phyloP scores from a whole-genome alignment of 2,888 invertebrate species.

The Anticlea derivata region DNA sequence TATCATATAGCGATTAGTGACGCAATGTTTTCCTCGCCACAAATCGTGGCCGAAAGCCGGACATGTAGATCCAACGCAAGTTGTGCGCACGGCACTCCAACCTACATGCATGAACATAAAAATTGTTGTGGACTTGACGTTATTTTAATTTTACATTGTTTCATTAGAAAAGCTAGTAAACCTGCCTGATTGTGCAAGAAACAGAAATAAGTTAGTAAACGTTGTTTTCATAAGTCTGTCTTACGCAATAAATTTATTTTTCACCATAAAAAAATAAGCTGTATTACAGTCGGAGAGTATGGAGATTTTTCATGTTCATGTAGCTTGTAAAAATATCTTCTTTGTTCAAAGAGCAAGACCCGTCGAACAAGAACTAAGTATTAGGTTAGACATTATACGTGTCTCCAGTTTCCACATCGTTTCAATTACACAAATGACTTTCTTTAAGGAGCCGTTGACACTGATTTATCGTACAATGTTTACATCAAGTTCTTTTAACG shows the following conservation, averaged over 20 bases:
- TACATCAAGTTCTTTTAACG: conserved; percentile 27
- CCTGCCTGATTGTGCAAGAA: background rate
- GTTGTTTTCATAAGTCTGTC: background rate
- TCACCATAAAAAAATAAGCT: no score
- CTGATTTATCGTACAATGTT: conserved; percentile 7
- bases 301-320: no score
- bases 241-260: no score
- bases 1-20: conserved; percentile 45
- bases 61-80: conserved; percentile 64
- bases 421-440: background rate
- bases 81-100: conserved; percentile 79
- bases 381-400: background rate
- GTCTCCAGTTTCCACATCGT: background rate
- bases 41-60: conserved; percentile 72
- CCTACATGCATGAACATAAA: conserved; percentile 75
- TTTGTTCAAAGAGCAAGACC: no score
- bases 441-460: background rate
- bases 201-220: conserved; percentile 1
- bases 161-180: conserved; percentile 13
- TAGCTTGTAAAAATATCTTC: no score
- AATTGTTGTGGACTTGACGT: conserved; percentile 61
- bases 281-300: no score
- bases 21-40: conserved; percentile 69
- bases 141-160: conserved; percentile 57
- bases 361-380: background rate